Base-by-base conservation (phyloP, 2,113 vertebrate genomes). In the Peromyscus polionotus region DNA sequence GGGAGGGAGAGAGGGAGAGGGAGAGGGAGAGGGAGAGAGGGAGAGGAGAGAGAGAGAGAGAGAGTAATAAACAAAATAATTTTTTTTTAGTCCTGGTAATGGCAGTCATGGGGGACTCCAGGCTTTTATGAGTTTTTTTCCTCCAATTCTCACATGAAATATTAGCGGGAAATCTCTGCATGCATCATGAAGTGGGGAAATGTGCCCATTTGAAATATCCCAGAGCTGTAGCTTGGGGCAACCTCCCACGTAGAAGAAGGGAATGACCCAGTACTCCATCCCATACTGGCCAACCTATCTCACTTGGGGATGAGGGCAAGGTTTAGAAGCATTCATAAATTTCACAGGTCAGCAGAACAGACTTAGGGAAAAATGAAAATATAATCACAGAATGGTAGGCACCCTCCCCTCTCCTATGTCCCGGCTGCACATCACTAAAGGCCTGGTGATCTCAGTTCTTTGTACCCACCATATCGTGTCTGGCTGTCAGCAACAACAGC, bases 341-440 rank as follows among this genome's bases (percentile, higher is more conserved):
- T 24, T 59, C 39, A 31, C 1, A 5, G 48, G 17, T 19, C 22
- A 54, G 51, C 39, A 16, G 14, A 76, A 51, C 9, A 76, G 68
- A 8, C 79, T 83, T 59, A 26, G 11, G n/a, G 16, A 79, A 12
- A 48, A 8, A 28, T 19, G 5, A 22, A 75, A 26, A 26, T 24
- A 22, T 59, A 26, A 26, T 24, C n/a, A 45, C 0, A 45, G 75
- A 39, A 39, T 57, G 4, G 0, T 2, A 51, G 59, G 7, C 14
- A n/a, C 2, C 5, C 12, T 61, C 19, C 77, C 39, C 39, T 17
- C 54, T 24, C 4, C 12, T 0, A 4, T 0, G 0, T 24, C 14
- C 19, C 6, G 2, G 28, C 19, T 36, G 7, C 6, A 31, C 13
- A 14, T 57, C 33, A 36, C 39, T 39, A 39, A 79, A 68, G 48